Conservation (phyloP, 2,888 invertebrate species). For the Nycteola revayana region DNA sequence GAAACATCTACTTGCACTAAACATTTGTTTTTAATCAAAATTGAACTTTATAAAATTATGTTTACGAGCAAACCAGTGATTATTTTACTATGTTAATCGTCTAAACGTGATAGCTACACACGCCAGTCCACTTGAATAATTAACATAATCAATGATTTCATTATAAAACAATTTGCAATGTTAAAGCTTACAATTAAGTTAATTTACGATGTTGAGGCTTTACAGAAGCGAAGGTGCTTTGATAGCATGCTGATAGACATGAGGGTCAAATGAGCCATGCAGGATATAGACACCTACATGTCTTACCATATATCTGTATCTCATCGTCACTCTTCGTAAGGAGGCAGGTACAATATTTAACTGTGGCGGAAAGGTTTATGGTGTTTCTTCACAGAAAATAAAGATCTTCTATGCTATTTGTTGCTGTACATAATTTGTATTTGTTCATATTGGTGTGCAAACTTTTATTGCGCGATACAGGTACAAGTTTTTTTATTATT, state of each 20-base stretch:
- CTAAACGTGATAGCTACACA: slow-evolving; percentile 35
- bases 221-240: slow-evolving; percentile 15
- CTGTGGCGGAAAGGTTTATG: too few relatives aligned
- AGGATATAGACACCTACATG: too few relatives aligned
- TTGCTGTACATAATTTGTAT: too few relatives aligned
- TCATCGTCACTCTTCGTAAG: too few relatives aligned
- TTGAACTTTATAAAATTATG: not conserved
- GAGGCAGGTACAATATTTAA: too few relatives aligned
- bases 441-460: too few relatives aligned
- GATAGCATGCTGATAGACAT: slow-evolving; percentile 6
- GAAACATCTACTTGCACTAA: too few relatives aligned
- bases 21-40: slow-evolving; percentile 10
- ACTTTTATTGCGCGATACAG: too few relatives aligned
- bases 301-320: too few relatives aligned
- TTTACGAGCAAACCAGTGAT: slow-evolving; percentile 9
- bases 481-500: too few relatives aligned
- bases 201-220: slow-evolving; percentile 15
- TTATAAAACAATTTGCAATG: slow-evolving; percentile 29
- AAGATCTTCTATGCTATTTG: too few relatives aligned
- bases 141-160: slow-evolving; percentile 24
- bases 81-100: slow-evolving; percentile 31
- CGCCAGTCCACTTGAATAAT: slow-evolving; percentile 30
- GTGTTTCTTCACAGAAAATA: too few relatives aligned
- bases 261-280: slow-evolving; percentile 5
- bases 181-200: slow-evolving; percentile 22